Evolutionary conservation across 1,140 invertebrate genomes (phyloP).

Genomic region (Brachionus paranguensis): DNA sequence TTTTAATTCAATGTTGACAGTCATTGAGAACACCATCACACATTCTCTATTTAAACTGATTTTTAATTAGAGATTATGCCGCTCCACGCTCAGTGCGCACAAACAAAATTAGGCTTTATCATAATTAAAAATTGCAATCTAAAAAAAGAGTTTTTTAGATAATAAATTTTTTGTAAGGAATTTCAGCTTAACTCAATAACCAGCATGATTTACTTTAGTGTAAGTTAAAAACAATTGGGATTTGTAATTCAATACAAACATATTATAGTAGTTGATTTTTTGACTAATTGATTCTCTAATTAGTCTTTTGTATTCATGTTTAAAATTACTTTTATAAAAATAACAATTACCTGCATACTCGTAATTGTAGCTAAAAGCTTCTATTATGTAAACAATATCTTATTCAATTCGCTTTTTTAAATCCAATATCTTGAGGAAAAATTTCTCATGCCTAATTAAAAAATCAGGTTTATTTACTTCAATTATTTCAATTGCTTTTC

Average conservation of each 20-base stretch:
- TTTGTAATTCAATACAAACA: background rate
- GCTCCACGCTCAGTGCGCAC: too few relatives aligned
- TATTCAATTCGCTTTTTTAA: background rate
- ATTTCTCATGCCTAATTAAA: background rate
- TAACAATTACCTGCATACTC: conserved; percentile 3
- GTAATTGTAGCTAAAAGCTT: background rate
- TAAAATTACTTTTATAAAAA: background rate
- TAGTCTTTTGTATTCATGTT: conserved; percentile 1
- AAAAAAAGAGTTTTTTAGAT: background rate
- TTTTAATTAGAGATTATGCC: too few relatives aligned
- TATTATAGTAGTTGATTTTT: background rate
- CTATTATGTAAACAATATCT: background rate
- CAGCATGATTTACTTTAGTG: background rate
- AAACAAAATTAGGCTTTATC: background rate
- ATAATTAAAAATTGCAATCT: background rate
- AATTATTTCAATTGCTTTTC: background rate
- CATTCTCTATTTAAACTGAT: too few relatives aligned
- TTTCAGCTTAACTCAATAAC: background rate
- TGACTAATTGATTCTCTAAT: background rate
- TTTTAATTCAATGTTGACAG: too few relatives aligned
- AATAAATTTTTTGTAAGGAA: background rate
- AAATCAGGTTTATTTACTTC: background rate
- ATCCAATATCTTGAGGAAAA: background rate
- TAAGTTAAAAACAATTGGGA: background rate
- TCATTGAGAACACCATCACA: too few relatives aligned